Conservation (phyloP, 2,888 invertebrate species). For the Cenopis cana region DNA sequence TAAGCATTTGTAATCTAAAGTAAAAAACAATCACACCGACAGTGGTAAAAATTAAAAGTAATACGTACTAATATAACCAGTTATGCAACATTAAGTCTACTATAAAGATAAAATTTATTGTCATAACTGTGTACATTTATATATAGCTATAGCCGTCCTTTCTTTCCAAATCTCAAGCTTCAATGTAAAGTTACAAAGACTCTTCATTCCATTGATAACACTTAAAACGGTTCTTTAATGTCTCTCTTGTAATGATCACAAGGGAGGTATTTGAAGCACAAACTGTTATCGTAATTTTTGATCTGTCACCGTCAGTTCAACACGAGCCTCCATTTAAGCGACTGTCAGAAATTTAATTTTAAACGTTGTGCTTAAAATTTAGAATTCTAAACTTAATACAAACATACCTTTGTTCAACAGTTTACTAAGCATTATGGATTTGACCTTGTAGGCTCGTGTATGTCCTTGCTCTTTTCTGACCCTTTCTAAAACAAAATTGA, state of each 20-base stretch:
- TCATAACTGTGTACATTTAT: too few relatives aligned
- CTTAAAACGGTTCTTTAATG: background rate
- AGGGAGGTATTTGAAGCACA: slow-evolving; percentile 50
- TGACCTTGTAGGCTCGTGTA: background rate
- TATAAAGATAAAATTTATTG: too few relatives aligned
- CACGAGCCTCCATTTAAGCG: slow-evolving; percentile 50
- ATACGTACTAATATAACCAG: too few relatives aligned
- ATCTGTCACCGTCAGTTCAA: slow-evolving; percentile 55
- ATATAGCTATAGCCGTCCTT: too few relatives aligned
- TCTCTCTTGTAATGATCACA: slow-evolving; percentile 54
- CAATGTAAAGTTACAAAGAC: background rate
- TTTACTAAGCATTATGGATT: background rate
- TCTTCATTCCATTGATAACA: background rate
- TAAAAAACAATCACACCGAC: too few relatives aligned
- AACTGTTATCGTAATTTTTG: slow-evolving; percentile 61
- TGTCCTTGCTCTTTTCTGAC: too few relatives aligned
- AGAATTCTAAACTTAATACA: slow-evolving; percentile 18
- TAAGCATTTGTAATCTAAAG: too few relatives aligned
- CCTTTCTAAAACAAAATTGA: too few relatives aligned
- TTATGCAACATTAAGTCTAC: too few relatives aligned
- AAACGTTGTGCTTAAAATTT: slow-evolving; percentile 27
- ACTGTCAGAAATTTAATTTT: slow-evolving; percentile 42
- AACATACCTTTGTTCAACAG: too few relatives aligned
- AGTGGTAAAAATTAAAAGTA: too few relatives aligned
- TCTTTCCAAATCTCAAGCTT: too few relatives aligned